Evolutionary conservation across 92 coral and sea anemone genomes (phyloP), one percentile per base, ranked within the genome.

Genomic region (Plumapathes pennacea): DNA sequence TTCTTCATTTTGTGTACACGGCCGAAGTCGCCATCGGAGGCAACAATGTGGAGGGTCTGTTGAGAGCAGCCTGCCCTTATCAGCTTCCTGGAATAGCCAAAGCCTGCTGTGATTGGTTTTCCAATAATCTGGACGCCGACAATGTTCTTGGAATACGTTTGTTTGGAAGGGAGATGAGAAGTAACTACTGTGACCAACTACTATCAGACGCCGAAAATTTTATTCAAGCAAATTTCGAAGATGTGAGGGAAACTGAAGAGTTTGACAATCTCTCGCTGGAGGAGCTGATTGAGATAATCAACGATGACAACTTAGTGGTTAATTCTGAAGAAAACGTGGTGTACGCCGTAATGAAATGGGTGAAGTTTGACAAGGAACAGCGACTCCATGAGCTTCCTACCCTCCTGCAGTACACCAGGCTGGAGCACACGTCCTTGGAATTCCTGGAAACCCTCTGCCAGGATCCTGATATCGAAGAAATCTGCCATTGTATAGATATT

Each of bases 331-430:
- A 83, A 64, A 67, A 76, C 14, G 81, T 70, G 15, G 57, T 62
- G 34, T 20, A 51, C n/a, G 89, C 72, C 13, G 47, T 64, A 14
- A 64, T 83, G 71, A 38, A 36, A 40, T 83, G 89, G 89, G 62
- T 83, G 2, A 58, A 41, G 27, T 9, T 15, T 18, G 76, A 77
- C 15, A 47, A 45, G 31, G 37, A 58, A 31, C 30, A 52, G 21
- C 84, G 81, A 20, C 9, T 8, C 2, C 28, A 11, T 7, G 36
- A 17, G 14, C 51, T 77, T 20, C 66, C 80, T 27, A 31, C 46
- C 13, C 57, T 83, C 33, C 38, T 83, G 33, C 10, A 43, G 21
- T 62, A 38, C 32, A 60, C 65, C 36, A 76, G 68, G 10, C 65
- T 83, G 58, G 76, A 83, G 46, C 46, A 56, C 29, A 83, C 84